Conservation (phyloP, 2,888 invertebrate species). For the Hipparchia sbordonii region DNA sequence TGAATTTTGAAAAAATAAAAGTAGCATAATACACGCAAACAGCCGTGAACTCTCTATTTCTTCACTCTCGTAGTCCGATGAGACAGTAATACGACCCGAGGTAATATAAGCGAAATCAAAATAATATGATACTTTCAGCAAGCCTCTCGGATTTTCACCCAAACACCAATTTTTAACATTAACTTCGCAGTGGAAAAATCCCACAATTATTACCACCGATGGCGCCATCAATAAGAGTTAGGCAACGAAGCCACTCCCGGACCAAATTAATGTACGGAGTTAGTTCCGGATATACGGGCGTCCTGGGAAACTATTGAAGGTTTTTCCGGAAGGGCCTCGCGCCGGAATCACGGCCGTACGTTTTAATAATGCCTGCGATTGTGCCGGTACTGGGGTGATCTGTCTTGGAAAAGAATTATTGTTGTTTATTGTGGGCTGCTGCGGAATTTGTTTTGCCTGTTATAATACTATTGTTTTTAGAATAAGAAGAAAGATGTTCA, state of each 20-base stretch:
- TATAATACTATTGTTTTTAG: neutral
- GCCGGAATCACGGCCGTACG: constrained; percentile 23
- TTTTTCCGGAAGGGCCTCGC: constrained; percentile 15
- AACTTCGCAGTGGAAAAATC: constrained; percentile 15
- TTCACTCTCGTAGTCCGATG: too few species aligned
- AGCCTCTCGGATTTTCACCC: neutral
- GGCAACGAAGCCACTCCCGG: constrained; percentile 17
- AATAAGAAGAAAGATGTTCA: too few species aligned
- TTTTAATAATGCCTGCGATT: constrained; percentile 24
- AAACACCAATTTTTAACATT: constrained; percentile 1
- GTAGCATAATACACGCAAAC: too few species aligned
- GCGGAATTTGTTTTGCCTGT: neutral
- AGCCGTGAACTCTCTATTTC: too few species aligned
- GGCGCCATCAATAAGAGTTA: constrained; percentile 34
- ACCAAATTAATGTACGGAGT: constrained; percentile 32
- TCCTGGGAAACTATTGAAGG: constrained; percentile 13
- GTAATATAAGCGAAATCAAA: too few species aligned
- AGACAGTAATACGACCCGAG: too few species aligned
- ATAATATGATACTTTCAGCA: too few species aligned
- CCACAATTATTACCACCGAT: constrained; percentile 29
- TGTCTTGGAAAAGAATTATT: constrained; percentile 4
- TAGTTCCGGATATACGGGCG: constrained; percentile 28
- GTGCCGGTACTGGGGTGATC: constrained; percentile 1
- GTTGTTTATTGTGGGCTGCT: neutral
- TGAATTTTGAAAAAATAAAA: too few species aligned